A percentile compares a stretch with the other conserved stretches of the same genome.
Conservation (phyloP, 2,113 vertebrate species). For the Synodontis membranacea region DNA sequence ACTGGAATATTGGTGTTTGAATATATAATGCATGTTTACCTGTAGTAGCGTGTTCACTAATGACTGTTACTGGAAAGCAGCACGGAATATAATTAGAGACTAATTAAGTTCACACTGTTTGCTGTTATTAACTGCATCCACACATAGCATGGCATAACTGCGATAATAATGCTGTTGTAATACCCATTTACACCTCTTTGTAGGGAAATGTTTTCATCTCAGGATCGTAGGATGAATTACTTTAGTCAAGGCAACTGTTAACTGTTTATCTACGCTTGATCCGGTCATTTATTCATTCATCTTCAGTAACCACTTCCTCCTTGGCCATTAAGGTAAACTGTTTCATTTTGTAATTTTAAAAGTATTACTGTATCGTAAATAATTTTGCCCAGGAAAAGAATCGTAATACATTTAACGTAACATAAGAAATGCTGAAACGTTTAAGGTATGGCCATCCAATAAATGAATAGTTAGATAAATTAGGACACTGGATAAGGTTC, state of each 20-base stretch:
- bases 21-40: conserved; percentile 1
- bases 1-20: neutral
- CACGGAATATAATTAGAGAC: neutral
- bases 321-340: neutral
- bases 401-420: neutral
- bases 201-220: neutral
- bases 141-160: neutral
- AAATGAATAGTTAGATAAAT: neutral
- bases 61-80: neutral
- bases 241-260: neutral
- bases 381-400: neutral
- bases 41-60: neutral
- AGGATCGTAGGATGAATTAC: neutral
- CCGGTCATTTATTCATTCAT: neutral
- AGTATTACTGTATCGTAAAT: neutral
- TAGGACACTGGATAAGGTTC: neutral
- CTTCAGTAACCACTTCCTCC: neutral
- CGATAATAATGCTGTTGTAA: neutral
- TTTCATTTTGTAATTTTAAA: neutral
- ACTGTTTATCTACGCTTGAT: neutral
- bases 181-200: neutral
- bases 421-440: neutral
- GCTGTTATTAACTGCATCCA: conserved; percentile 6
- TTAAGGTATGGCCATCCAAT: neutral
- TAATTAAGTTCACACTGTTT: neutral